A percentile compares a stretch with the other conserved stretches of the same genome.
Conservation (phyloP, 2,888 invertebrate genomes). For the Melanostoma mellinum region DNA sequence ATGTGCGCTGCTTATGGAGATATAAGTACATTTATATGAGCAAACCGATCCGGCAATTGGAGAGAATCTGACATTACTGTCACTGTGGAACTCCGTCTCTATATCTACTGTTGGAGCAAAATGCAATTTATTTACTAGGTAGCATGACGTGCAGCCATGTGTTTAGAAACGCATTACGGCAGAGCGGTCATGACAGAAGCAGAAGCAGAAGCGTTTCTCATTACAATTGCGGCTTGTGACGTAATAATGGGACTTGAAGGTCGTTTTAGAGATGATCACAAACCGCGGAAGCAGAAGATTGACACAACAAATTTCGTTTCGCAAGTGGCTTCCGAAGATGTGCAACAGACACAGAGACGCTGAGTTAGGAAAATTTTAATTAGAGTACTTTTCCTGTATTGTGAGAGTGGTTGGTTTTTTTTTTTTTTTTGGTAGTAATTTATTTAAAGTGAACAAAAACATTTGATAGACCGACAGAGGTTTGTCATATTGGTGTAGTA, state of each 20-base stretch:
- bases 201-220: slow-evolving; percentile 41
- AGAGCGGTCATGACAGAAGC: slow-evolving; percentile 18
- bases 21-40: not conserved
- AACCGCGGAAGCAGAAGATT: slow-evolving; percentile 26
- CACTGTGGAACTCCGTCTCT: slow-evolving; percentile 10
- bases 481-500: slow-evolving; percentile 6
- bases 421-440: not conserved
- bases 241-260: slow-evolving; percentile 22
- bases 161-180: slow-evolving; percentile 38
- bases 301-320: slow-evolving; percentile 32
- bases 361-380: slow-evolving; percentile 8
- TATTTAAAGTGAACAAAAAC: no score
- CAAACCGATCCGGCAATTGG: slow-evolving; percentile 25
- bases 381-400: slow-evolving; percentile 10
- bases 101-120: not conserved
- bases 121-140: slow-evolving; percentile 7
- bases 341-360: slow-evolving; percentile 11
- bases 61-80: slow-evolving; percentile 1
- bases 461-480: no score
- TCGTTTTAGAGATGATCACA: slow-evolving; percentile 23
- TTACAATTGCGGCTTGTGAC: slow-evolving; percentile 63
- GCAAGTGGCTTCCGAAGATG: slow-evolving; percentile 44
- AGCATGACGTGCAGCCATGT: slow-evolving; percentile 32
- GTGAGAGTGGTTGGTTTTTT: slow-evolving; percentile 2
- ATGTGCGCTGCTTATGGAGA: slow-evolving; percentile 9